phyloP scores from a whole-genome alignment of 2,888 invertebrate genomes.

The Aplocera efformata region DNA sequence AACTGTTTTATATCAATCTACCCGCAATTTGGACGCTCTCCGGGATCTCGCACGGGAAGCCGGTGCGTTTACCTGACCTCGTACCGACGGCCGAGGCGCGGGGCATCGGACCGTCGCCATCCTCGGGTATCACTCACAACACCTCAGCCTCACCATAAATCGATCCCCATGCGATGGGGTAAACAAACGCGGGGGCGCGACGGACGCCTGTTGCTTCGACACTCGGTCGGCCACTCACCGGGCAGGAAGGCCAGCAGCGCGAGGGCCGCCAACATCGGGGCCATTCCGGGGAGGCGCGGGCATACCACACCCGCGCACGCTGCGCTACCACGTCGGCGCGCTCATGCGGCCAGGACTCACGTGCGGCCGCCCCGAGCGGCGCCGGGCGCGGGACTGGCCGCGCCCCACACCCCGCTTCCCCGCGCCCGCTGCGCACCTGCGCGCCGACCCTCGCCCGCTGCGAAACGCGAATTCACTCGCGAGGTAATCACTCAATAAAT shows the following conservation, averaged over 20 bases:
- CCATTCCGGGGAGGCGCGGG: conserved; percentile 76
- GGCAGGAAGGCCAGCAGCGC: conserved; percentile 73
- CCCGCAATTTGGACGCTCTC: conserved; percentile 5
- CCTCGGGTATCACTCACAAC: conserved; percentile 58
- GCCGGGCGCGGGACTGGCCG: conserved; percentile 67
- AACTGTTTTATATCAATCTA: conserved; percentile 12
- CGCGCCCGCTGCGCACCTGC: conserved; percentile 60
- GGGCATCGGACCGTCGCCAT: conserved; percentile 12
- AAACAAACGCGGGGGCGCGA: conserved; percentile 63
- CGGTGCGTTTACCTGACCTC: conserved; percentile 43
- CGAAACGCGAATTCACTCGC: conserved; percentile 19
- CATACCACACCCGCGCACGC: conserved; percentile 78
- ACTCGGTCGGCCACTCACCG: conserved; percentile 61
- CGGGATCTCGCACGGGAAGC: not conserved
- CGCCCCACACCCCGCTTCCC: conserved; percentile 36
- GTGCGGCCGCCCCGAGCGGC: conserved; percentile 69
- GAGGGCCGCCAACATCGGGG: conserved; percentile 69
- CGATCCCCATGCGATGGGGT: conserved; percentile 45
- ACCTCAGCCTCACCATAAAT: conserved; percentile 60
- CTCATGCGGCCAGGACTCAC: conserved; percentile 63
- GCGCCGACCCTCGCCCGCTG: conserved; percentile 37
- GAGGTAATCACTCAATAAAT: conserved; percentile 34
- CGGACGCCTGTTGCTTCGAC: conserved; percentile 65
- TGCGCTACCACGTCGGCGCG: conserved; percentile 75
- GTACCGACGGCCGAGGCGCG: conserved; percentile 14